Base-by-base conservation (phyloP, 1,140 invertebrate species). In the Zophobas atratus region DNA sequence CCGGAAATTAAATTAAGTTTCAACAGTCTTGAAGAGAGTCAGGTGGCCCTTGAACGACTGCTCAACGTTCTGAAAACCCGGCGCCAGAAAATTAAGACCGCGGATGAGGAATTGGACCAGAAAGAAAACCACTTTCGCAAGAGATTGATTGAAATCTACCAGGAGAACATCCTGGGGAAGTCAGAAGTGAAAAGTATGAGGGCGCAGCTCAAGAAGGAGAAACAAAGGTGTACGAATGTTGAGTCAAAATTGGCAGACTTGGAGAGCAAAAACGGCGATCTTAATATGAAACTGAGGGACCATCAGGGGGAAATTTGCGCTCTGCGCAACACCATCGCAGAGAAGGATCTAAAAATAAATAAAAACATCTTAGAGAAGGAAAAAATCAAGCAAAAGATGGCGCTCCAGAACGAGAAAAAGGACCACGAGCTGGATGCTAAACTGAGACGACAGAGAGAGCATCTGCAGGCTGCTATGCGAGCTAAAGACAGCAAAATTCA, bases 291-390 rank as follows among this genome's bases (percentile, higher is more conserved):
- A 81, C 80, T 82, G 51, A 57, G 77, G 0, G 80, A 83, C 60
- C 55, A 82, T 79, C 86, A 78, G 48, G 85, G 34, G 73, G 85
- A 82, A 82, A 87, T 75, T 75, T 83, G 75, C 80, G 86, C 60
- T 56, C 85, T 70, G 77, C 84, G 71, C 79, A 84, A 53, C 81
- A 88, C 81, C 78, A 78, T 94, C 3, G 90, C 89, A 82, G 92
- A 93, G 79, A 93, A 93, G 83, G 92, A 94, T 75, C 86, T 92
- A 78, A 88, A 90, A 70, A 84, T 96, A 0, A 93, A 90, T 79
- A 92, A 94, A 85, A 90, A 92, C 74, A 89, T 92, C 35, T 87
- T 94, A 38, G 94, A 96, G 76, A 94, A 93, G 81, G 92, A 94
- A 83, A 92, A 91, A 80, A 91, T 92, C 41, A 94, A 95, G 84